These are phyloP conservation scores for Coryphaenoides rupestris DNA, from an alignment of 2,113 vertebrate species.

Conservation along the genomic window DNA sequence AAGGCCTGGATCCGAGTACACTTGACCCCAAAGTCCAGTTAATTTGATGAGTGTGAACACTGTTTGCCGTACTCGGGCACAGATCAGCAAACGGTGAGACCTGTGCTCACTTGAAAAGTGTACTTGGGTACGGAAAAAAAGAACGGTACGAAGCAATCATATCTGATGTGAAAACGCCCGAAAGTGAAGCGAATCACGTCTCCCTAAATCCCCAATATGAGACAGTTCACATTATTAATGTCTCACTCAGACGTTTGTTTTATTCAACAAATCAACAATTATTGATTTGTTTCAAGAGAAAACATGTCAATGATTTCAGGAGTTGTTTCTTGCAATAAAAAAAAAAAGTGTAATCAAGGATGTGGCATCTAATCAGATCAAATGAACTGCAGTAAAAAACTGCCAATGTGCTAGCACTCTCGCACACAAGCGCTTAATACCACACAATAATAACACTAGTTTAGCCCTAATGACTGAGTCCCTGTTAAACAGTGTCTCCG, in stretches of 20 bases:
- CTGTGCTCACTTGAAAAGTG: no score
- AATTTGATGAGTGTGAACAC: no score
- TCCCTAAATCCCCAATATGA: constrained; percentile 36
- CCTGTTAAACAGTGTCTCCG: constrained; percentile 9
- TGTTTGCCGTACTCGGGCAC: no score
- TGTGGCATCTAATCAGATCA: neutral
- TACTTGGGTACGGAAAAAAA: no score
- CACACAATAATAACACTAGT: neutral
- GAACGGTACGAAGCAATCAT: no score
- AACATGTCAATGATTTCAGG: constrained; percentile 34
- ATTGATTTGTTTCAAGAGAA: constrained; percentile 25
- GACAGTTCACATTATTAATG: constrained; percentile 44
- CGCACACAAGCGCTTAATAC: neutral
- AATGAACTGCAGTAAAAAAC: neutral
- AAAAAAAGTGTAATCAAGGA: constrained; percentile 5
- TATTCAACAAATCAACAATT: constrained; percentile 22
- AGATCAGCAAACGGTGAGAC: no score
- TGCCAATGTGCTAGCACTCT: neutral
- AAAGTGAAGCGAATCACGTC: constrained; percentile 49
- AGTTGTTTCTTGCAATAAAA: neutral
- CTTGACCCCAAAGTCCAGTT: no score
- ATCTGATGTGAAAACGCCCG: no score
- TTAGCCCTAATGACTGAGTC: constrained; percentile 2
- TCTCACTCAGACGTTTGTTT: constrained; percentile 18
- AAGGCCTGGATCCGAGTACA: no score